A percentile compares a stretch with the other conserved stretches of the same genome.
Conservation (phyloP, 2,888 invertebrate species). For the Melanotus villosus region DNA sequence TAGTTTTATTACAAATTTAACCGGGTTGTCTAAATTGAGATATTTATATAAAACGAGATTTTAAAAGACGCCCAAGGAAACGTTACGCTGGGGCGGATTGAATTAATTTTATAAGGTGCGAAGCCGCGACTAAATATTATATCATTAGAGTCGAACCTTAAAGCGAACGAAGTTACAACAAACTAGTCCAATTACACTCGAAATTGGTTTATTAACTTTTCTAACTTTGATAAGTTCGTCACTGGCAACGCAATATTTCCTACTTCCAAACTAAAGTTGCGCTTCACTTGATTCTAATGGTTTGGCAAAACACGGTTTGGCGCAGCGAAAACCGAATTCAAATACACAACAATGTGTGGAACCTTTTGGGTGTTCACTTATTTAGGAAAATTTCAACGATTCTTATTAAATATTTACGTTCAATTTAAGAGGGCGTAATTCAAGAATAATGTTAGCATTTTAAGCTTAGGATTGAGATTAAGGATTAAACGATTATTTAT, state of each 20-base stretch:
- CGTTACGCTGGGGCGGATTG: constrained; percentile 2
- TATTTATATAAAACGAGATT: not conserved
- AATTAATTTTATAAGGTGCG: constrained; percentile 25
- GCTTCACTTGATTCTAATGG: constrained; percentile 16
- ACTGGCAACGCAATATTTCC: constrained; percentile 30
- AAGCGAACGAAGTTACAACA: constrained; percentile 23
- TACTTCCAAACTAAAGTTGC: constrained; percentile 12
- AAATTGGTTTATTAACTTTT: constrained; percentile 36
- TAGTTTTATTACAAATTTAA: not conserved
- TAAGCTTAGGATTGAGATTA: too few relatives aligned
- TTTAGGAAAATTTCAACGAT: not conserved
- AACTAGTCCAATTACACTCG: constrained; percentile 30
- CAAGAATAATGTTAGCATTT: too few relatives aligned
- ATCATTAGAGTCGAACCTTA: constrained; percentile 26
- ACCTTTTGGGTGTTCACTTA: not conserved
- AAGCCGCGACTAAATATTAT: constrained; percentile 27
- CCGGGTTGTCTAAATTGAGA: not conserved
- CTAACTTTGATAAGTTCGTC: constrained; percentile 31
- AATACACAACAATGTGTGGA: constrained; percentile 4
- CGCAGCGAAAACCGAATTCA: not conserved
- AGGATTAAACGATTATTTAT: too few relatives aligned
- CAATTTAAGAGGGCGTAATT: too few relatives aligned
- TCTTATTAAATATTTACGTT: not conserved
- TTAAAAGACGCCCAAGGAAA: not conserved
- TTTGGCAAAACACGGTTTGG: constrained; percentile 7